Base-by-base conservation (phyloP, 2,888 invertebrate genomes). In the Chrysolina haemoptera region DNA sequence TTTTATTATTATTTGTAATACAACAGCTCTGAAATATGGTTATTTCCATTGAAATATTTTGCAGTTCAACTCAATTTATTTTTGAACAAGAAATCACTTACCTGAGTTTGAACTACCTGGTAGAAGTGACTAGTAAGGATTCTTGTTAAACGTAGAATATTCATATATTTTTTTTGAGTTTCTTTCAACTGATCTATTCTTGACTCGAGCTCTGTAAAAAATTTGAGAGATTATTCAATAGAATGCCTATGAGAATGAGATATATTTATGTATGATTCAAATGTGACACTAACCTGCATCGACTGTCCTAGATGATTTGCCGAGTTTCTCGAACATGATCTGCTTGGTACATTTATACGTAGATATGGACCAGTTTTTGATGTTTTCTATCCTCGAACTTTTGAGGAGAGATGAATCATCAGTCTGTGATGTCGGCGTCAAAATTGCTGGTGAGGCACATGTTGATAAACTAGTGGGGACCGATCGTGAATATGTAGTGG, bases 341-440 rank as follows among this genome's bases (percentile, higher is more conserved):
- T 99, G 99, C 84, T 96, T 95, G 8, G 99, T 99, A 87, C 98
- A 99, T 89, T 98, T 99, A 88, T 98, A 99, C 0, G 98, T 98
- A 75, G 98, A 98, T 85, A 99, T 96, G 78, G 98, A 96, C 99
- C 99, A 99, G 86, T 95, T 97, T 87, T 95, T 96, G 77, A 99
- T 90, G 73, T 95, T 93, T 87, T 98, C 98, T 85, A 99, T 94
- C 88, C 97, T 95, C 62, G 96, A 95, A 22, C 93, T 91, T 2
- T 93, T 92, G 70, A 93, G 88, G 73, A 93, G 87, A 0, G 93
- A 91, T 1, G 92, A 90, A 14, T 91, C 90, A 78, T 92, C 92
- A 78, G 86, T 88, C 48, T 89, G 89, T 64, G 89, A 86, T 82
- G 89, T 89, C 16, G 90, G 90, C 76, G 90, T 89, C 77, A 90